Base-by-base conservation (phyloP, 2,888 invertebrate species). In the Tetrapedia diversipes region DNA sequence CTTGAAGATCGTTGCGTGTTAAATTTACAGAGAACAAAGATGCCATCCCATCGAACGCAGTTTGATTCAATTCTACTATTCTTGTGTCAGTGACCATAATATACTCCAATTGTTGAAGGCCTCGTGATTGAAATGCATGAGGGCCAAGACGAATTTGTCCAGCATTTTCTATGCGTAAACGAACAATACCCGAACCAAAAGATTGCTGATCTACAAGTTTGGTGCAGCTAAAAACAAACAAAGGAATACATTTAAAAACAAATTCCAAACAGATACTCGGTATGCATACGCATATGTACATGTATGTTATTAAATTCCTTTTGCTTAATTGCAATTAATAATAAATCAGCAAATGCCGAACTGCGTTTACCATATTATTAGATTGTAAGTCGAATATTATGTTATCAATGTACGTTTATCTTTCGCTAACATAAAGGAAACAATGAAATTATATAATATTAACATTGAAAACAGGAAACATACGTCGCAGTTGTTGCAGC, bases 61-160 rank as follows among this genome's bases (percentile, higher is more conserved):
- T 94, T 24, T 94, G 94, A 83, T 95, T 94, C 81, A 96, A 93
- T 68, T 93, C 93, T 54, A 93, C 92, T 86, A 96, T 95, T 11
- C 94, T 94, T 75, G 95, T 95, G 89, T 96, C 95, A 63, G 94
- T 93, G 83, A 96, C 95, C 87, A 94, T 94, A 19, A 96, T 93
- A 3, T 95, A 94, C 29, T 95, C 94, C 43, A 96, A 92, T 84
- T 94, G 93, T 84, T 94, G 94, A 32, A 96, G 92, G 29, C 89
- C 90, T 0, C 86, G 85, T 4, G 77, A 93, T 14, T 94, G 94
- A 67, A 96, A 91, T 19, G 94, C 92, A 67, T 88, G 87, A 8
- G 90, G 87, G 4, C 89, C 90, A 0, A 92, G 81, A 34, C 72
- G 84, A 54, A 91, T 86, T 57, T 89, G 87, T 11, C 94, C 94